Evolutionary conservation across 1,140 invertebrate genomes (phyloP).

Genomic region (Ceratosolen solmsi): DNA sequence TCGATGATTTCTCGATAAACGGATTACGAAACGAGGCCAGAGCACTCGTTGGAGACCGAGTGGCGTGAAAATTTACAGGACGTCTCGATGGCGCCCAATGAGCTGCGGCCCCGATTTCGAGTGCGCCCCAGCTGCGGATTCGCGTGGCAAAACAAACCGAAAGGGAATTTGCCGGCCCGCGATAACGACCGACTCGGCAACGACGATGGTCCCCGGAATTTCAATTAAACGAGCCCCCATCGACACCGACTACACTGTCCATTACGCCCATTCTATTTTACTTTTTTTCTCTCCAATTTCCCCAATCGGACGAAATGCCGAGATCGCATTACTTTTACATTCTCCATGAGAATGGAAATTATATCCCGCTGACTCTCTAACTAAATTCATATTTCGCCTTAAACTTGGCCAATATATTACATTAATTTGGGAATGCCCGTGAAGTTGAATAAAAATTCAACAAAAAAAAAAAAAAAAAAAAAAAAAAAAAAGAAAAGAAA

Average conservation of each 20-base stretch:
- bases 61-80: conserved; percentile 2
- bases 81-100: background rate
- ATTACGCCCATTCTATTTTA: background rate
- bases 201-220: background rate
- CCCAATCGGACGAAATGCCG: no score
- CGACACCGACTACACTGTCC: background rate
- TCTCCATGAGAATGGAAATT: background rate
- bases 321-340: background rate
- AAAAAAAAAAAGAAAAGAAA: no score
- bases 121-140: background rate
- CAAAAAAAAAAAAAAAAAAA: no score
- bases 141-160: background rate
- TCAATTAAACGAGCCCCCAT: conserved; percentile 18
- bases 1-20: conserved; percentile 36
- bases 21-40: background rate
- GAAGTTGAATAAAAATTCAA: no score
- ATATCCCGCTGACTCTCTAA: background rate
- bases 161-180: background rate
- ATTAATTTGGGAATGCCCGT: no score
- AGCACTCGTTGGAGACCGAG: background rate
- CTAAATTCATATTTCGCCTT: background rate
- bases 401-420: no score
- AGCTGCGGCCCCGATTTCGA: background rate
- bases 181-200: background rate
- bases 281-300: background rate